A percentile compares a stretch with the other conserved stretches of the same genome.
Conservation (phyloP, 2,888 invertebrate genomes). For the Autographa gamma region DNA sequence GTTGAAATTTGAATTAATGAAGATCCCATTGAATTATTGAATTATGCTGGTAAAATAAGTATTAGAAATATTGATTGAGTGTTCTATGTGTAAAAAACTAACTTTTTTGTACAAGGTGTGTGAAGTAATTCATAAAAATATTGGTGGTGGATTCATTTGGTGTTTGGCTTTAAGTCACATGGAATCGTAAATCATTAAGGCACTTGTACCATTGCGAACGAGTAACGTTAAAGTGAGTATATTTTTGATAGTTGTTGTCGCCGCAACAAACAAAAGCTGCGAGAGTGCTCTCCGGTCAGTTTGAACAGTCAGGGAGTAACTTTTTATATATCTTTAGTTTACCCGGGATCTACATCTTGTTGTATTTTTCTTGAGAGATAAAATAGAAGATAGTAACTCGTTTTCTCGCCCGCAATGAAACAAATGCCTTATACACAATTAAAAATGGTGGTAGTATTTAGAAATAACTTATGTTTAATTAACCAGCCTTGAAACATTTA, state of each 20-base stretch:
- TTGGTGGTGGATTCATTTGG: constrained; percentile 26
- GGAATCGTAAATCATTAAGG: not conserved
- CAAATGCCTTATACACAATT: no score
- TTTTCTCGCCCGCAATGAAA: no score
- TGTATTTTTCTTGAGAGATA: no score
- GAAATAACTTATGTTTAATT: not conserved
- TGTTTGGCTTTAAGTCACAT: constrained; percentile 24
- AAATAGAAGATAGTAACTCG: no score
- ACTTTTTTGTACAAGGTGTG: not conserved
- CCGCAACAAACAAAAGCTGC: no score
- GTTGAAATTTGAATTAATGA: not conserved
- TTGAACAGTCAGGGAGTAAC: no score
- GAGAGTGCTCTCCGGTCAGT: no score
- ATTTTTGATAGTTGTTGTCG: no score
- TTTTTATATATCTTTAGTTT: no score
- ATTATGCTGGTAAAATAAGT: not conserved
- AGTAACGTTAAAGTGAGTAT: no score
- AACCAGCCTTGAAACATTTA: not conserved
- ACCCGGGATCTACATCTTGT: no score
- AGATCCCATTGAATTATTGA: not conserved
- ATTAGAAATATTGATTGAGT: not conserved
- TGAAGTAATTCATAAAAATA: not conserved
- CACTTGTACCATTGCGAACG: no score
- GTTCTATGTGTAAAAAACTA: not conserved
- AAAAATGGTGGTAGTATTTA: not conserved